These are phyloP conservation scores for Aphodius sticticus DNA, from an alignment of 2,888 invertebrate species.

Conservation along the genomic window DNA sequence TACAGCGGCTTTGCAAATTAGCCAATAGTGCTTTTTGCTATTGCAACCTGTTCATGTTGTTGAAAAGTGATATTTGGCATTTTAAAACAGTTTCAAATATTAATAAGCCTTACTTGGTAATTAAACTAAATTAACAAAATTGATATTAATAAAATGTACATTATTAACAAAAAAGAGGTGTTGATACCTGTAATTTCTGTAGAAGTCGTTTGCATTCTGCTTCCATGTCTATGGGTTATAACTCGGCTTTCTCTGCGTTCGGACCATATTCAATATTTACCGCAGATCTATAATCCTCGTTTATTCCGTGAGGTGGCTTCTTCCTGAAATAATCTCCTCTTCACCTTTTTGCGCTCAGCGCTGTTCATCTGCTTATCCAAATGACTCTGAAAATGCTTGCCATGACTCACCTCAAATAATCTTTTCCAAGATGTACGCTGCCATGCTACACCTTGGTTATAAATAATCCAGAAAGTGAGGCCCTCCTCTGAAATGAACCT, in stretches of 20 bases:
- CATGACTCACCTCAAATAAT: slow-evolving; percentile 4
- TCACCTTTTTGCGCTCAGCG: neutral
- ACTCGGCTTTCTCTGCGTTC: neutral
- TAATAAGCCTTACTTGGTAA: too few relatives aligned
- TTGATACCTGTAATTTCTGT: slow-evolving; percentile 11
- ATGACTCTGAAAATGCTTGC: slow-evolving; percentile 28
- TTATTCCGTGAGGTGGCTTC: neutral
- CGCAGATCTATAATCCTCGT: neutral
- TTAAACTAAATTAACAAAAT: too few relatives aligned
- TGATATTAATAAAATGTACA: neutral
- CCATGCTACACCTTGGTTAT: slow-evolving; percentile 40
- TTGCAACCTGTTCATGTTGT: neutral
- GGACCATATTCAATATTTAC: neutral
- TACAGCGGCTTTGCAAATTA: neutral
- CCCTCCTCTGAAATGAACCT: slow-evolving; percentile 47
- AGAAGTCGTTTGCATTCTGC: slow-evolving; percentile 16
- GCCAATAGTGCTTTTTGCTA: neutral
- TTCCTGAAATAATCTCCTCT: neutral
- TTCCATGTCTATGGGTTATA: slow-evolving; percentile 6
- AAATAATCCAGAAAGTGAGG: slow-evolving; percentile 48
- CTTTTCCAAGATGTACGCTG: slow-evolving; percentile 25
- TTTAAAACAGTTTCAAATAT: too few relatives aligned
- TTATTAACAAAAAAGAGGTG: neutral
- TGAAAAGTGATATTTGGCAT: neutral
- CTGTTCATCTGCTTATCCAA: neutral